phyloP scores from a whole-genome alignment of 1,140 invertebrate species.

The Drosophila sucinea region DNA sequence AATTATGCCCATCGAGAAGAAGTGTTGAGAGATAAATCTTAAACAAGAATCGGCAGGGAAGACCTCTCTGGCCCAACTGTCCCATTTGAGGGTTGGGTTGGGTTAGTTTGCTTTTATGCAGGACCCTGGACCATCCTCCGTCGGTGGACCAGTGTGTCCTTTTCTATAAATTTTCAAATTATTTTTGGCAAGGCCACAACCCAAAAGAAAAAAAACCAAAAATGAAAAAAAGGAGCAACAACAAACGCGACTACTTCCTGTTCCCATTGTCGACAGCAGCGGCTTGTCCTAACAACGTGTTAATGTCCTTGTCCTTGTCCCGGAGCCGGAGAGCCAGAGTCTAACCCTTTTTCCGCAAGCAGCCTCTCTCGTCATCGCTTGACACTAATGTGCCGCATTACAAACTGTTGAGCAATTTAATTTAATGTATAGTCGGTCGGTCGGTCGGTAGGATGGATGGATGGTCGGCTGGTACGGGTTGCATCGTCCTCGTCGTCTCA shows the following conservation, averaged over 20 bases:
- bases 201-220: constrained; percentile 12
- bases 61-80: constrained; percentile 20
- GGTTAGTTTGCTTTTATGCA: neutral
- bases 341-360: constrained; percentile 56
- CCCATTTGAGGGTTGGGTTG: constrained; percentile 44
- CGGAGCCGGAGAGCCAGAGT: constrained; percentile 32
- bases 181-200: constrained; percentile 52
- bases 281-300: constrained; percentile 72
- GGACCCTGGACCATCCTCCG: neutral
- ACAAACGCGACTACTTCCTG: constrained; percentile 23
- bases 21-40: constrained; percentile 74
- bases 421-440: constrained; percentile 66
- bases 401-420: constrained; percentile 83
- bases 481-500: constrained; percentile 29
- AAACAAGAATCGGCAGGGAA: constrained; percentile 15
- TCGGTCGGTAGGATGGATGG: constrained; percentile 12
- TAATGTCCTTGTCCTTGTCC: constrained; percentile 53
- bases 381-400: constrained; percentile 83
- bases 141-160: constrained; percentile 68
- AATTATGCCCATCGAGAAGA: constrained; percentile 81
- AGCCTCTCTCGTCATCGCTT: constrained; percentile 62
- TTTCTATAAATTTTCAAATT: constrained; percentile 74
- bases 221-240: neutral
- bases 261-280: constrained; percentile 50
- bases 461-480: constrained; percentile 26